A percentile compares a stretch with the other conserved stretches of the same genome.
Evolutionary conservation across 2,888 invertebrate genomes (phyloP).

Genomic region (Apamea sordens): DNA sequence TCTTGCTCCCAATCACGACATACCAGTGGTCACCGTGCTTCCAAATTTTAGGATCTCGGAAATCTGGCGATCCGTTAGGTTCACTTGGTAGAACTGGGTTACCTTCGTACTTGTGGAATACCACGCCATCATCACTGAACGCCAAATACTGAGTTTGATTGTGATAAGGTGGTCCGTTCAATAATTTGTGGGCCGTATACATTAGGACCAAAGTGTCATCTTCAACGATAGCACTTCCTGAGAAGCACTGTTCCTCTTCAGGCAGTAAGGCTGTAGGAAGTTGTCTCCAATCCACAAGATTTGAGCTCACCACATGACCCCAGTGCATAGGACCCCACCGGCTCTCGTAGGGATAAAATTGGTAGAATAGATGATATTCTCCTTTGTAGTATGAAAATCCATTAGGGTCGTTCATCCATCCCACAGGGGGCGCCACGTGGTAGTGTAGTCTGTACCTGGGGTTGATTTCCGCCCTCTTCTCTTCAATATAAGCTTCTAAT

Average conservation of each 20-base stretch:
- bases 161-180: slow-evolving; percentile 75
- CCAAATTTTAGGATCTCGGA: slow-evolving; percentile 89
- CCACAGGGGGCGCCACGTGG: slow-evolving; percentile 84
- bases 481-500: slow-evolving; percentile 81
- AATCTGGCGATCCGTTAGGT: slow-evolving; percentile 83
- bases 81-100: slow-evolving; percentile 83
- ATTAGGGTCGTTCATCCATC: slow-evolving; percentile 91
- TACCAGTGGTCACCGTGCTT: slow-evolving; percentile 83
- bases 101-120: slow-evolving; percentile 82
- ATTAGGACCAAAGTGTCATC: slow-evolving; percentile 81
- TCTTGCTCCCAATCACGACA: slow-evolving; percentile 84
- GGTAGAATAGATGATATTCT: slow-evolving; percentile 89
- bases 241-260: slow-evolving; percentile 85
- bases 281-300: slow-evolving; percentile 88
- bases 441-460: slow-evolving; percentile 82
- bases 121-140: slow-evolving; percentile 82
- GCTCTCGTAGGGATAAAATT: slow-evolving; percentile 87
- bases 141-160: slow-evolving; percentile 85
- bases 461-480: slow-evolving; percentile 78
- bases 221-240: slow-evolving; percentile 85
- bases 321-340: slow-evolving; percentile 89
- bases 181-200: slow-evolving; percentile 80
- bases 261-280: slow-evolving; percentile 87
- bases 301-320: slow-evolving; percentile 87
- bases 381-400: slow-evolving; percentile 88